Evolutionary conservation across 2,113 vertebrate species (phyloP).

Genomic region (Myotis yumanensis): DNA sequence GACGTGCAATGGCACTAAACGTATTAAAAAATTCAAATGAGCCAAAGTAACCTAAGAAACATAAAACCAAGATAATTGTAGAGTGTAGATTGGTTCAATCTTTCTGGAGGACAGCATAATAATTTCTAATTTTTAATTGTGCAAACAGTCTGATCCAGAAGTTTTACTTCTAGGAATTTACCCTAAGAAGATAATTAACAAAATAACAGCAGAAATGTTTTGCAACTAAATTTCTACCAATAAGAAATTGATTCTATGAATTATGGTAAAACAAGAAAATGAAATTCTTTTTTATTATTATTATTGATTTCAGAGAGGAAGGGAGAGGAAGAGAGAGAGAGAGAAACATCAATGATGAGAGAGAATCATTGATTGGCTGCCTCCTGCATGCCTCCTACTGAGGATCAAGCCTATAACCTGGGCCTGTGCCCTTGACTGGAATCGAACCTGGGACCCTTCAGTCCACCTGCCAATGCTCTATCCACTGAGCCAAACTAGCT

Average conservation of each 20-base stretch:
- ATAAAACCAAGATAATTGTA: not conserved
- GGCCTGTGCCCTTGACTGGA: no score
- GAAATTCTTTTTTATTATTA: not conserved
- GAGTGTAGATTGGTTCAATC: not conserved
- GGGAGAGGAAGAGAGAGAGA: no score
- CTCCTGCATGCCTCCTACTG: no score
- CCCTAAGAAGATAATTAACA: not conserved
- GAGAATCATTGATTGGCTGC: no score
- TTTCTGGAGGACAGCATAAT: not conserved
- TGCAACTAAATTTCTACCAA: not conserved
- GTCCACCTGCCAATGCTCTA: no score
- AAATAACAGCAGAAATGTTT: conserved; percentile 23
- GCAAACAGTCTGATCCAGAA: not conserved
- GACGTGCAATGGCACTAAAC: not conserved
- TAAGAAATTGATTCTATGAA: not conserved
- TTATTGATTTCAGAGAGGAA: no score
- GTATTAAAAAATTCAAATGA: not conserved
- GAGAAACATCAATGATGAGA: no score
- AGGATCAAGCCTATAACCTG: no score
- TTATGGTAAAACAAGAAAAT: not conserved
- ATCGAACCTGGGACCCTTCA: no score
- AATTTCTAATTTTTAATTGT: not conserved
- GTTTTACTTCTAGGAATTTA: not conserved
- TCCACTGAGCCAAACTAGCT: no score
- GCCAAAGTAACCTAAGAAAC: not conserved